Conservation (phyloP, 2,113 vertebrate species). For the Malurus alboscapulatus region DNA sequence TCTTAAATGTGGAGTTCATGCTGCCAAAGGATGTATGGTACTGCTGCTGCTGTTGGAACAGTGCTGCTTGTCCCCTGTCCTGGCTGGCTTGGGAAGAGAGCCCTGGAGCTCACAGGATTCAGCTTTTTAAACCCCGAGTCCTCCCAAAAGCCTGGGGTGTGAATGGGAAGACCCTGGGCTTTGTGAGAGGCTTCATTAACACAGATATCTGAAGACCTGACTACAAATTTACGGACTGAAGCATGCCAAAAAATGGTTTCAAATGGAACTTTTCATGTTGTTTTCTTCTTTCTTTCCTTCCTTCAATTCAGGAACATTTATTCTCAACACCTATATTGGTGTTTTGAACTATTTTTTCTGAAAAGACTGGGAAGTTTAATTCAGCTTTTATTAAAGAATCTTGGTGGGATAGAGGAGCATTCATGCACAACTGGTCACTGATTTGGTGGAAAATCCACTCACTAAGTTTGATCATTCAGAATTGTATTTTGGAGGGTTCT, state of each 20-base stretch:
- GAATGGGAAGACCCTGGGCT: not conserved
- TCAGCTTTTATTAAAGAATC: not conserved
- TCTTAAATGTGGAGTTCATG: not conserved
- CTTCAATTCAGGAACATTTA: not conserved
- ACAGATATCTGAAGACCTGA: not conserved
- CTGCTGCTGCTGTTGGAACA: not conserved
- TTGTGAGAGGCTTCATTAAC: not conserved
- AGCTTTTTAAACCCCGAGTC: not conserved
- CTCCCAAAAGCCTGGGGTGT: not conserved
- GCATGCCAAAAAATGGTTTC: not conserved
- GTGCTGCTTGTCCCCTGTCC: not conserved
- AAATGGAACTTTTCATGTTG: not conserved
- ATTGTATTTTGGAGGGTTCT: accelerated
- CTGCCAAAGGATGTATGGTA: not conserved
- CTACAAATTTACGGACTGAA: not conserved
- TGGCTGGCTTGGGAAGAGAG: not conserved
- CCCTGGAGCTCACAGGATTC: not conserved
- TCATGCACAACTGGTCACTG: not conserved
- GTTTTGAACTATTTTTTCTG: not conserved
- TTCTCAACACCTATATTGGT: not conserved
- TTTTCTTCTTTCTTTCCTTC: not conserved
- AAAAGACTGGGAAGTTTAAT: not conserved
- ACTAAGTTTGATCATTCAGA: not conserved
- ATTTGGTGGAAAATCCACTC: not conserved
- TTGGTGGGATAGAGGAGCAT: not conserved